A percentile compares a stretch with the other conserved stretches of the same genome.
These are phyloP conservation scores for Ardeotis arabs DNA, from an alignment of 2,113 vertebrate genomes.

Conservation along the genomic window DNA sequence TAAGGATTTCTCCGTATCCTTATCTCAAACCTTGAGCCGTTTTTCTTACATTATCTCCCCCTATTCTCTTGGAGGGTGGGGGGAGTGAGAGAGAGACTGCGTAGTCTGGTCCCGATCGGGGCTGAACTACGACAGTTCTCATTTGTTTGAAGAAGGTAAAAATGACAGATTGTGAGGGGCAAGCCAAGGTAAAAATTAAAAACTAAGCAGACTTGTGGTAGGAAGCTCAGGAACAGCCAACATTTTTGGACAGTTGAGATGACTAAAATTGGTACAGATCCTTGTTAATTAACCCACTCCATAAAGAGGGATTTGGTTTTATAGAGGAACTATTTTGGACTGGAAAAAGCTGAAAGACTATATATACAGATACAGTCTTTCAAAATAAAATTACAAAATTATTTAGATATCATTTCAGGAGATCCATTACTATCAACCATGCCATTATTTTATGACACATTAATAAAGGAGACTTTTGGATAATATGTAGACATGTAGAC, in stretches of 20 bases:
- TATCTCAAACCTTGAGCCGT: too few species aligned
- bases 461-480: background rate
- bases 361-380: background rate
- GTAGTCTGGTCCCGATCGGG: too few species aligned
- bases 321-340: background rate
- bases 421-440: background rate
- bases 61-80: too few species aligned
- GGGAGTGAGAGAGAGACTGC: too few species aligned
- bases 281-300: background rate
- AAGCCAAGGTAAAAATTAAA: background rate
- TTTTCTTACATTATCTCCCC: too few species aligned
- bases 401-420: background rate
- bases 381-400: background rate
- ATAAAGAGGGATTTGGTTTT: background rate
- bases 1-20: too few species aligned
- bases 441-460: background rate
- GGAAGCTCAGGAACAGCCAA: background rate
- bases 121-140: too few species aligned
- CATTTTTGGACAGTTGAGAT: background rate
- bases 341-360: background rate
- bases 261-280: background rate
- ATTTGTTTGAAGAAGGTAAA: background rate
- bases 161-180: background rate
- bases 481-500: background rate
- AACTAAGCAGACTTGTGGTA: background rate